Evolutionary conservation across 2,113 vertebrate species (phyloP).

Genomic region (Strix aluco): DNA sequence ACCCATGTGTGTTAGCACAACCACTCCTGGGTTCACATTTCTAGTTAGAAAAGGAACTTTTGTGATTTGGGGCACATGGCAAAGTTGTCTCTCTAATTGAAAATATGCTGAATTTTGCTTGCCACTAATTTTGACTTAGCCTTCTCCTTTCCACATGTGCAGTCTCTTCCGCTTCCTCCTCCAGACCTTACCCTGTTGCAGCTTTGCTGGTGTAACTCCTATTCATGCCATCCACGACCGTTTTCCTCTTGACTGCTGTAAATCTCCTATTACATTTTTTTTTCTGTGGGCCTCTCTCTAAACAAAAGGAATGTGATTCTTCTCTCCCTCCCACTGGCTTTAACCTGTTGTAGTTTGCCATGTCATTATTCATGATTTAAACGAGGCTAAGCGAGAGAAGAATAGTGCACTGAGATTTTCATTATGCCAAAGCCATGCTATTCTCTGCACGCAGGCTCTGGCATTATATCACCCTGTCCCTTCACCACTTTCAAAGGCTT

Average conservation of each 20-base stretch:
- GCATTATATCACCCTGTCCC: conserved; percentile 23
- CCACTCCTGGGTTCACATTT: neutral
- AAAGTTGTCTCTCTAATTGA: neutral
- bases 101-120: neutral
- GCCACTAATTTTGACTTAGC: neutral
- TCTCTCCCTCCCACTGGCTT: conserved; percentile 8
- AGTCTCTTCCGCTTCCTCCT: neutral
- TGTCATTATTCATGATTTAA: conserved; percentile 53
- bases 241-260: neutral
- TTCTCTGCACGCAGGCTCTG: neutral
- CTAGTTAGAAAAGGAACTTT: neutral
- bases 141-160: neutral
- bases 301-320: conserved; percentile 42
- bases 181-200: neutral
- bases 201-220: neutral
- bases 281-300: neutral
- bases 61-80: neutral
- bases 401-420: conserved; percentile 15
- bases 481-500: conserved; percentile 40
- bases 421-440: neutral
- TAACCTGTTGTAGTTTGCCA: conserved; percentile 39
- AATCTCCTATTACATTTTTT: neutral
- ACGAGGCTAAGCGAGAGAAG: neutral
- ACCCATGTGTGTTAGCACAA: neutral
- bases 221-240: neutral